These are phyloP conservation scores for Agelastica alni DNA, from an alignment of 2,888 invertebrate genomes.

Conservation along the genomic window DNA sequence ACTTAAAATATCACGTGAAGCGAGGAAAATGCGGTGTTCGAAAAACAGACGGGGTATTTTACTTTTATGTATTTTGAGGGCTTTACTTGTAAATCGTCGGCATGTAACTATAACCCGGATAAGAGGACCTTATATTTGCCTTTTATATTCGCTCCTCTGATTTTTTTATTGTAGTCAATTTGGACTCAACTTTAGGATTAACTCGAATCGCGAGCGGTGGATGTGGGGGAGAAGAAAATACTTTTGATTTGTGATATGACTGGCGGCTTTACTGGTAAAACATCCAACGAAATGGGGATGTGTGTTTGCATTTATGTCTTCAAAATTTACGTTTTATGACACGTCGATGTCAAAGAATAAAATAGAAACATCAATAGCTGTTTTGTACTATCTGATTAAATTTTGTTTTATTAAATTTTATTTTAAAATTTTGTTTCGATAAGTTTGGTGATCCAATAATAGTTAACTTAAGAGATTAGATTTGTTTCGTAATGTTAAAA, in stretches of 20 bases:
- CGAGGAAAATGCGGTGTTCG: constrained; percentile 40
- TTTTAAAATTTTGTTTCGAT: too few species aligned
- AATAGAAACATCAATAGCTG: too few species aligned
- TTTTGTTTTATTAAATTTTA: too few species aligned
- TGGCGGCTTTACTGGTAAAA: background rate
- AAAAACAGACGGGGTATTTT: constrained; percentile 46
- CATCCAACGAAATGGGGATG: too few species aligned
- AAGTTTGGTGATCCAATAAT: too few species aligned
- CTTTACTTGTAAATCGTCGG: constrained; percentile 49
- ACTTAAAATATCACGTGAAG: constrained; percentile 13
- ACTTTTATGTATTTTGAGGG: constrained; percentile 49
- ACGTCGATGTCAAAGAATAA: too few species aligned
- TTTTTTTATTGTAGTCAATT: constrained; percentile 31
- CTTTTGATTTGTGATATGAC: constrained; percentile 17
- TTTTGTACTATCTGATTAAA: too few species aligned
- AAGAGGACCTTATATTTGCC: constrained; percentile 32
- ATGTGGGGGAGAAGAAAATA: constrained; percentile 8
- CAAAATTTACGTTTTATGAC: too few species aligned
- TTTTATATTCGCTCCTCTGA: constrained; percentile 36
- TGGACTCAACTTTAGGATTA: constrained; percentile 13
- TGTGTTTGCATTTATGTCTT: too few species aligned
- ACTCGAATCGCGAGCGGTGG: constrained; percentile 7
- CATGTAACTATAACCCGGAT: constrained; percentile 40
- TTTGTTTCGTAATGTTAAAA: too few species aligned
- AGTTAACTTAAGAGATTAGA: too few species aligned